A percentile compares a stretch with the other conserved stretches of the same genome.
Conservation (phyloP, 2,113 vertebrate species). For the Elachura formosa region DNA sequence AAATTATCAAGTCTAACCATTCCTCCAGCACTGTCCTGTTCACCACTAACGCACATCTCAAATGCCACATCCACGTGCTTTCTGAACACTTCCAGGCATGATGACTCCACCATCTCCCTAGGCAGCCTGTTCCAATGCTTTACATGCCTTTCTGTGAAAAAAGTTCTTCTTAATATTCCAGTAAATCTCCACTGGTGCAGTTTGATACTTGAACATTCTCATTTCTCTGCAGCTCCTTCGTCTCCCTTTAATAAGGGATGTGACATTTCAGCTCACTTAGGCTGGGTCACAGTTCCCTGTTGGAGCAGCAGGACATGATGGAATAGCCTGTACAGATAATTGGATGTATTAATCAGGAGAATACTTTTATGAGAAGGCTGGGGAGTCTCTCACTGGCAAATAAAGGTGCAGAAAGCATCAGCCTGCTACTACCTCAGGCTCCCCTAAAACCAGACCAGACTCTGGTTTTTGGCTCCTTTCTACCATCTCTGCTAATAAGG, state of each 20-base stretch:
- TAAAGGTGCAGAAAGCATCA: not conserved
- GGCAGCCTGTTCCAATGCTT: not conserved
- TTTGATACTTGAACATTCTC: not conserved
- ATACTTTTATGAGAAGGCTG: not conserved
- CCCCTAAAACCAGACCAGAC: not conserved
- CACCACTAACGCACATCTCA: not conserved
- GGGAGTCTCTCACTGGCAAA: not conserved
- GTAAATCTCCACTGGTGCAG: not conserved
- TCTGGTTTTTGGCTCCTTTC: not conserved
- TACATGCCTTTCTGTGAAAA: not conserved
- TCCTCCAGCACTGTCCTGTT: not conserved
- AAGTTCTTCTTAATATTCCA: not conserved
- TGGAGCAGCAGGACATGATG: not conserved
- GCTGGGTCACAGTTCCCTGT: not conserved
- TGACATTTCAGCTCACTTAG: not conserved
- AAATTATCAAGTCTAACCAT: not conserved
- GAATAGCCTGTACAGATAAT: not conserved
- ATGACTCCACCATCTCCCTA: not conserved
- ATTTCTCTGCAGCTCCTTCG: not conserved
- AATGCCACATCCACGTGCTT: not conserved
- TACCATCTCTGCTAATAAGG: not conserved
- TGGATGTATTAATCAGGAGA: not conserved
- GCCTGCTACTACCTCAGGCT: not conserved
- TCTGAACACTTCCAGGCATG: not conserved
- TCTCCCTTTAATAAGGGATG: not conserved